Evolutionary conservation across 2,888 invertebrate species (phyloP), one percentile per base, ranked within the genome.

Genomic region (Leptopilina syphax): DNA sequence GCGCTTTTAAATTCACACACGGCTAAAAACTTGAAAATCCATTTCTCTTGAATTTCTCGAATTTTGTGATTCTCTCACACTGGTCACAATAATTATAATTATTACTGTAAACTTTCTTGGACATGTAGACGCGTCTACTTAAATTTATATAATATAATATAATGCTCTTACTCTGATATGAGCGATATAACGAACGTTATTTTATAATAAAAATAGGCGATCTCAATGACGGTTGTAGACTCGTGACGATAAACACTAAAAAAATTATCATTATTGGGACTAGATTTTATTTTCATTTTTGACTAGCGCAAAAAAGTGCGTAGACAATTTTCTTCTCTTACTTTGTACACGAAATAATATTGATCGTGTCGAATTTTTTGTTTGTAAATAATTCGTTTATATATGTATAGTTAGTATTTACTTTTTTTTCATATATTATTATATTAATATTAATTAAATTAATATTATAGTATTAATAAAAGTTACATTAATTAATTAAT

Each of bases 21-120:
- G 70, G 70, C 9, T 57, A 54, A 73, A 57, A 70, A 70, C 54
- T n/a, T 54, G 34, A 70, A 57, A 73, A 73, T 24, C 24, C 27
- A 24, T 70, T 47, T 7, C 54, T 27, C 24, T 70, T 54, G 24
- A 67, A 44, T 67, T 54, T 70, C 50, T 27, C 54, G 54, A 68
- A 68, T 73, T 54, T 54, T 54, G 73, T 34, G 73, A 13, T 7
- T 70, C n/a, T 41, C 13, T 41, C 50, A 27, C 70, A 57, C 54
- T 73, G 57, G 57, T n/a, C 34, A 27, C 54, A 73, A 76, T 76
- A 83, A 79, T 44, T 83, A 78, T 73, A 50, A 80, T 83, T 83
- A 77, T 81, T 18, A 63, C 63, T 63, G 79, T 83, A 84, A 84
- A 86, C 85, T 85, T 86, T 86, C 84, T 84, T 85, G 85, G 84